Evolutionary conservation across 2,113 vertebrate species (phyloP).

Genomic region (Chinchilla lanigera): DNA sequence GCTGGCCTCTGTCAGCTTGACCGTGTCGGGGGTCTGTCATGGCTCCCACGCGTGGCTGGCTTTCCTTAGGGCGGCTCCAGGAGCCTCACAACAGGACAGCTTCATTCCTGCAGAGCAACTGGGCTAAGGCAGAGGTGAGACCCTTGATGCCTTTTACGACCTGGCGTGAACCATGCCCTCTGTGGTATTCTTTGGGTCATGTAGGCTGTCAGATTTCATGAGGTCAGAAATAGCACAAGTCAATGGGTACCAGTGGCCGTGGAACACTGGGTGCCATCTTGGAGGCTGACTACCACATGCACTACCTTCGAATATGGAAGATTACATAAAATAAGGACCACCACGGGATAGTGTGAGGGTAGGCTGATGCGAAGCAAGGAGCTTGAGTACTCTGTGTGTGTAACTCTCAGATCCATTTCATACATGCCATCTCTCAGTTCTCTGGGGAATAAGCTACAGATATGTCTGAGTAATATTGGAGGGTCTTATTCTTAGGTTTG

Average conservation of each 20-base stretch:
- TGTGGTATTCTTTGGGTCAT: neutral
- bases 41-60: neutral
- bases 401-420: too few relatives aligned
- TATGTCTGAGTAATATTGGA: neutral
- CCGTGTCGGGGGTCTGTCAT: too few relatives aligned
- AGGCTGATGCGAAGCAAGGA: neutral
- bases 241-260: accelerated
- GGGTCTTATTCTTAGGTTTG: neutral
- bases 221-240: neutral
- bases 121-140: neutral
- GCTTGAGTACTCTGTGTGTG: too few relatives aligned
- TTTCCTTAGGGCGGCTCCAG: neutral
- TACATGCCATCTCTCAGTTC: neutral
- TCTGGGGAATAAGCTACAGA: neutral
- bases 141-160: accelerated
- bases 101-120: neutral
- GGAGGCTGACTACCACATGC: neutral
- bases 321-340: neutral
- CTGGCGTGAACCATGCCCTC: too few relatives aligned
- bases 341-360: accelerated
- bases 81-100: neutral
- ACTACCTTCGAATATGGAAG: neutral
- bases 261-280: neutral
- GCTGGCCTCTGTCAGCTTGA: neutral
- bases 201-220: too few relatives aligned